phyloP scores from a whole-genome alignment of 2,113 vertebrate genomes.

The Anser cygnoides region DNA sequence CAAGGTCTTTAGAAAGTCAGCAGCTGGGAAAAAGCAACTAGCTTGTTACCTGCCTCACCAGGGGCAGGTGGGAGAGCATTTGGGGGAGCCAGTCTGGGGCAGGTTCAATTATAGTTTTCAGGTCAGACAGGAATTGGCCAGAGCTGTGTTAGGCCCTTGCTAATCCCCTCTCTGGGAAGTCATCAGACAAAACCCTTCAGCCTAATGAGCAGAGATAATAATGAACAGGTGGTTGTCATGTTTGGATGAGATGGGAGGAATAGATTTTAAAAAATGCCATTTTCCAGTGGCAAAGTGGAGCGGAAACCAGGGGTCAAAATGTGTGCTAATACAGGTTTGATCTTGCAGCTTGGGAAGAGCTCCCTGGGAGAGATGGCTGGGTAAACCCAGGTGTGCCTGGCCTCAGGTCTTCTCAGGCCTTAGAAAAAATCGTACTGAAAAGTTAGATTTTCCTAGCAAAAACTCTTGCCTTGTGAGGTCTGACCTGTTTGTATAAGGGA shows the following conservation, averaged over 20 bases:
- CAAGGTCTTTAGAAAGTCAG: neutral
- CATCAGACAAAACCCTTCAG: neutral
- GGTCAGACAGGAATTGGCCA: slow-evolving; percentile 37
- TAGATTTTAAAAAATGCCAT: neutral
- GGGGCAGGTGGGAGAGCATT: neutral
- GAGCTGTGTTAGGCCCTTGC: neutral
- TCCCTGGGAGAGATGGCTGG: neutral
- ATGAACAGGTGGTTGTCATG: neutral
- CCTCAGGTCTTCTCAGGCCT: neutral
- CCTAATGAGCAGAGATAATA: neutral
- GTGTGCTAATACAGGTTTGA: neutral
- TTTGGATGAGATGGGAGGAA: neutral
- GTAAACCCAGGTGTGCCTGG: neutral
- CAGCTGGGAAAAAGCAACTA: neutral
- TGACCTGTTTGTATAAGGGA: neutral
- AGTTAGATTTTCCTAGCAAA: neutral
- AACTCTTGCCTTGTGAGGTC: neutral
- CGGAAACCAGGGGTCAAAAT: neutral
- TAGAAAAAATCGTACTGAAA: neutral
- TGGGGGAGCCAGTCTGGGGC: neutral
- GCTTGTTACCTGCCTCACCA: neutral
- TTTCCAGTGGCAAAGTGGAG: neutral
- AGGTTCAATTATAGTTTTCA: neutral
- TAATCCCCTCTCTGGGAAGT: slow-evolving; percentile 26
- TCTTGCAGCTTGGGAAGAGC: neutral